Evolutionary conservation across 2,113 vertebrate species (phyloP).

Genomic region (Cyprinodon variegatus): DNA sequence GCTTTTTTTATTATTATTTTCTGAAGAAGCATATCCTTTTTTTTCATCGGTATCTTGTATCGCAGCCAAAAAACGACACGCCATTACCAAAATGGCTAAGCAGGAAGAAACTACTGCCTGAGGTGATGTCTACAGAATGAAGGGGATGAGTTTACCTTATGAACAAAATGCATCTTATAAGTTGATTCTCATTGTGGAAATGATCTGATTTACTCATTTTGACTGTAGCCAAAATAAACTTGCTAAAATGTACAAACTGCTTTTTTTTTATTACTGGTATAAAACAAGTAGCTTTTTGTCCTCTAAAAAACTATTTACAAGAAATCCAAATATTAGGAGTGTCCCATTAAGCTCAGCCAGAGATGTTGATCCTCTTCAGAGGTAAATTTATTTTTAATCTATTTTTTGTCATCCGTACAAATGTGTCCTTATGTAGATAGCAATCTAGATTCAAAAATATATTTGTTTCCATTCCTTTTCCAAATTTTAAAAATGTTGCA

Average conservation of each 20-base stretch:
- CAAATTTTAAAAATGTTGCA: too few relatives aligned
- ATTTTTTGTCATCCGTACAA: too few relatives aligned
- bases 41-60: slow-evolving; percentile 37
- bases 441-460: too few relatives aligned
- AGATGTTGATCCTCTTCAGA: background rate
- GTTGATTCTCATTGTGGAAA: background rate
- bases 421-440: too few relatives aligned
- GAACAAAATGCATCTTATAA: background rate
- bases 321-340: background rate
- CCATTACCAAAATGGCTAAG: slow-evolving; percentile 38
- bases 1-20: slow-evolving; percentile 14
- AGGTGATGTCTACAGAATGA: slow-evolving; percentile 15
- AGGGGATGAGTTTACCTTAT: background rate
- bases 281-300: background rate
- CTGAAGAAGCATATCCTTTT: slow-evolving; percentile 12
- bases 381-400: background rate
- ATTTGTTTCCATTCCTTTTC: too few relatives aligned
- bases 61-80: slow-evolving; percentile 31
- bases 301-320: background rate
- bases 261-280: background rate
- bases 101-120: slow-evolving; percentile 35
- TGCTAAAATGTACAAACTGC: background rate
- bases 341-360: background rate
- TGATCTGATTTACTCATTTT: background rate
- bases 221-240: background rate